Conservation (phyloP, 2,797 vertebrate species). For the Nasua narica region DNA sequence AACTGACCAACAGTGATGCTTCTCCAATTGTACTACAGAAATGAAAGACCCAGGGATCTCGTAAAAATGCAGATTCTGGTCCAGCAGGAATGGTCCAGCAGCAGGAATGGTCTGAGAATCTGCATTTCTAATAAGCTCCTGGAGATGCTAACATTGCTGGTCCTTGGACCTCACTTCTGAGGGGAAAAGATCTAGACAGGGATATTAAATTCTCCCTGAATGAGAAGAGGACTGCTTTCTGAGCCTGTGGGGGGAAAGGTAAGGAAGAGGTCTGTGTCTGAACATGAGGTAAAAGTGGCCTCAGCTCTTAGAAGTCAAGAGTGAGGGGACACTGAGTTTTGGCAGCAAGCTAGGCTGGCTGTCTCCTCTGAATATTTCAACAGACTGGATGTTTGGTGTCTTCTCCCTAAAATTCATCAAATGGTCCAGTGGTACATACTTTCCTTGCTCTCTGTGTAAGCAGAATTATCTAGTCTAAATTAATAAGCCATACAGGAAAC, state of each 20-base stretch:
- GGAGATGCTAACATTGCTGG: neutral
- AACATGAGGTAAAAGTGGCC: neutral
- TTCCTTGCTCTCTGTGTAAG: neutral
- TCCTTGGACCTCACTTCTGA: neutral
- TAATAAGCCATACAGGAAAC: neutral
- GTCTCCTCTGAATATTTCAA: neutral
- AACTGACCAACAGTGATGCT: neutral
- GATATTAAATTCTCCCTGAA: neutral
- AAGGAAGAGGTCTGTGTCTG: neutral
- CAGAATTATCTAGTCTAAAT: neutral
- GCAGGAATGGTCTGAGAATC: neutral
- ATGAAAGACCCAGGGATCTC: neutral
- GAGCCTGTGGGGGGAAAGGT: neutral
- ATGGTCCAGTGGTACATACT: neutral
- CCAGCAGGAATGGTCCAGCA: neutral
- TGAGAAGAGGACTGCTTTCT: neutral
- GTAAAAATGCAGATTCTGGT: neutral
- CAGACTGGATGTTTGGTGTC: neutral
- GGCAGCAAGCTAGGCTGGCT: neutral
- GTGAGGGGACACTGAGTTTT: neutral
- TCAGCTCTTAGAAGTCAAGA: neutral
- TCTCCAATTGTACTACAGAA: neutral
- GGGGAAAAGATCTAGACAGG: neutral
- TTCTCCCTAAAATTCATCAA: constrained; percentile 8
- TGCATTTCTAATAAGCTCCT: neutral